Evolutionary conservation across 2,113 vertebrate genomes (phyloP), one percentile per base, ranked within the genome.

Genomic region (Epinephelus lanceolatus): DNA sequence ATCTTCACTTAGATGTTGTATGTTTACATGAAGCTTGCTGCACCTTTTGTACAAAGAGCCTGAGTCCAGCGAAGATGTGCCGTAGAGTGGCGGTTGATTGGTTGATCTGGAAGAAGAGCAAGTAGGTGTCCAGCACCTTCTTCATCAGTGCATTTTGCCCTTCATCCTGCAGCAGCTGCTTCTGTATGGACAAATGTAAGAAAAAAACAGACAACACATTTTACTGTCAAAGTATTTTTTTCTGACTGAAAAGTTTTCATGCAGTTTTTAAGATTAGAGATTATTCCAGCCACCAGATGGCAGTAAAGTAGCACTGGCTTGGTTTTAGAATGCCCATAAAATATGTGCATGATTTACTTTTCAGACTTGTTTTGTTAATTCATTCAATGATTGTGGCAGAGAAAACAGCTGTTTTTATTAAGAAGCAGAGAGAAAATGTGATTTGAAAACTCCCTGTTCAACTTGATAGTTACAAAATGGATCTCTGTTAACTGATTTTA

Each of bases 51-150:
- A 99, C 97, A 91, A 99, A 99, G 76, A 98, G 94, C 52, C 98
- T 95, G 14, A 99, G 91, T 21, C 97, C 96, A 78, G 97, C 97
- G 83, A 99, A 99, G 71, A 99, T 92, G 0, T 99, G 98, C 37
- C 96, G 97, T 69, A 99, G 96, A 0, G 97, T 97, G 65, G 93
- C 86, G 42, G 97, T 97, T 2, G 98, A 99, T 88, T 99, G 97
- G 94, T 97, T 99, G 92, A 99, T 98, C 95, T 99, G 98, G 91
- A 99, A 95, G 93, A 98, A 99, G 82, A 99, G 97, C 86, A 99
- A 95, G 91, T 98, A 97, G 1, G 98, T 99, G 91, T 99, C 98
- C 89, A 99, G 98, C 66, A 99, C 97, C 91, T 98, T 99, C 94
- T 97, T 99, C 97, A 99, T 98, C 93, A 97, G 30, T 13, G 93